A percentile compares a stretch with the other conserved stretches of the same genome.
These are phyloP conservation scores for Holothuria glaberrima DNA, from an alignment of 35 echinoderm and acorn worm species.

Conservation along the genomic window DNA sequence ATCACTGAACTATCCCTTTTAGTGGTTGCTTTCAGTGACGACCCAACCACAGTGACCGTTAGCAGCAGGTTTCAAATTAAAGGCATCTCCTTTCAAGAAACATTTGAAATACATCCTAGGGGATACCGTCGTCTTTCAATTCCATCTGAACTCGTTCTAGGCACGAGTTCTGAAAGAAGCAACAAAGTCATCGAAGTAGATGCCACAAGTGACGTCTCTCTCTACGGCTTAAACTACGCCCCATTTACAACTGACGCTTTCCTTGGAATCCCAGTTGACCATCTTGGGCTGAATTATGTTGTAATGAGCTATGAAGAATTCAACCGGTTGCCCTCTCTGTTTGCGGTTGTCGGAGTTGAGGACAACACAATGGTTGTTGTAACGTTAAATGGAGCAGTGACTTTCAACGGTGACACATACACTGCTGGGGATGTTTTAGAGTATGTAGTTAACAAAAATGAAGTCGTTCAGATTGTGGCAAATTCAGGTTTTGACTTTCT, in stretches of 20 bases:
- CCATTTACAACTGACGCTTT: slow-evolving; percentile 70
- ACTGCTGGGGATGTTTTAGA: slow-evolving; percentile 38
- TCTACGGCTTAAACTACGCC: slow-evolving; percentile 48
- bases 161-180: slow-evolving; percentile 34
- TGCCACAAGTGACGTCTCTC: slow-evolving; percentile 64
- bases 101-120: slow-evolving; percentile 44
- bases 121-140: slow-evolving; percentile 21
- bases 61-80: slow-evolving; percentile 58
- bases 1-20: no score
- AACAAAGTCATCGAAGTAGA: slow-evolving; percentile 57
- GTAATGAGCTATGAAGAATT: slow-evolving; percentile 2
- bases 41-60: slow-evolving; percentile 63
- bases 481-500: background rate
- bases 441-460: slow-evolving; percentile 32
- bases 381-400: background rate
- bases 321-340: background rate
- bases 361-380: slow-evolving; percentile 55
- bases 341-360: slow-evolving; percentile 60
- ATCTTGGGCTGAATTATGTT: slow-evolving; percentile 62
- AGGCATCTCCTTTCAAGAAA: slow-evolving; percentile 35
- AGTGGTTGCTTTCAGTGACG: slow-evolving; percentile 73
- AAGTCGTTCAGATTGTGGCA: slow-evolving; percentile 65
- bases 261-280: slow-evolving; percentile 61
- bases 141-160: slow-evolving; percentile 50
- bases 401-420: slow-evolving; percentile 48